phyloP scores from a whole-genome alignment of 2,888 invertebrate species.

The Nomada ruficornis region DNA sequence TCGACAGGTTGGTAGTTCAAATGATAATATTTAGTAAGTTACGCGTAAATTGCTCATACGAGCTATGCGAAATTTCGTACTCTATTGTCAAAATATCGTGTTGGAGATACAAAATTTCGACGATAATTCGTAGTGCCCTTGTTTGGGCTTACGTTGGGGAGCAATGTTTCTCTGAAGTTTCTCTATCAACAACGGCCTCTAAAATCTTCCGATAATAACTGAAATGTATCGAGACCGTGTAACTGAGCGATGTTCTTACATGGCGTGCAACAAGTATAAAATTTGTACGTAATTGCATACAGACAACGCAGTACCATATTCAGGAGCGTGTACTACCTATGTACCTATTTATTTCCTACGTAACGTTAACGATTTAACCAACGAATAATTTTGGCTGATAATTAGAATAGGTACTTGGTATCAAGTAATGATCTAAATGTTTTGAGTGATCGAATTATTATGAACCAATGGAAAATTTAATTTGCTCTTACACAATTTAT shows the following conservation, averaged over 20 bases:
- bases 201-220: conserved; percentile 23
- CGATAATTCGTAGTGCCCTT: neutral
- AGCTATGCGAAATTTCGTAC: neutral
- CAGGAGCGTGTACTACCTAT: neutral
- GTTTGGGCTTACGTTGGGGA: neutral
- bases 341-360: conserved; percentile 6
- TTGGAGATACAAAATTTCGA: neutral
- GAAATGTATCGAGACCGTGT: conserved; percentile 28
- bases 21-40: neutral
- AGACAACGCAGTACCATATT: neutral
- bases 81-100: neutral
- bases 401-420: neutral
- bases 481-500: too few relatives aligned
- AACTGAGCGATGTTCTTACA: conserved; percentile 7
- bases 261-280: conserved; percentile 58
- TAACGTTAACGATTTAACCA: conserved; percentile 3
- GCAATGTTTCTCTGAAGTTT: conserved; percentile 1
- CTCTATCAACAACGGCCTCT: conserved; percentile 4
- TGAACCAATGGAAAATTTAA: too few relatives aligned
- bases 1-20: too few relatives aligned
- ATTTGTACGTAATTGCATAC: conserved; percentile 27
- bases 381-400: neutral
- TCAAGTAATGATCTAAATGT: conserved; percentile 14
- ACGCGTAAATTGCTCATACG: neutral
- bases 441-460: neutral